Evolutionary conservation across 1,140 invertebrate genomes (phyloP), one percentile per base, ranked within the genome.

Genomic region (Caenorhabditis inopinata): DNA sequence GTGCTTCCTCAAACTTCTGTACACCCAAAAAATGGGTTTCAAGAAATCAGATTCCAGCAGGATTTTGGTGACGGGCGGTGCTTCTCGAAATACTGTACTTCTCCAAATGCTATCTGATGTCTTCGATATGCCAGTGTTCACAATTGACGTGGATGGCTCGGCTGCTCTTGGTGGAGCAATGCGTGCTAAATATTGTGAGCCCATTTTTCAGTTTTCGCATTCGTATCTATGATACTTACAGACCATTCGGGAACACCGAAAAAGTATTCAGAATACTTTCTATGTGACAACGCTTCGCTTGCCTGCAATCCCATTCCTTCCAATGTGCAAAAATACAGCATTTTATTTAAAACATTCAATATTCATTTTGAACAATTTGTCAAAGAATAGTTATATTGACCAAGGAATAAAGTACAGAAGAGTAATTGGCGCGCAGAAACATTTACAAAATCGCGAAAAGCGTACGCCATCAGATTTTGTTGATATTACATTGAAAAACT

Each of bases 91-190:
- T 48, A 27, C 21, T 0, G 46, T 32, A 21, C 21, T 83, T 0
- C 38, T 45, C 14, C 81, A 83, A 29, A 83, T 83, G 76, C 18
- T 83, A 5, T 78, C 81, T 23, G 80, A 83, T 38, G 81, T 83
- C 29, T 83, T 83, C 35, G 46, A 45, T 18, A 83, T 51, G 81
- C 12, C 21, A 2, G 83, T 83, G 14, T 79, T 51, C 23, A 82
- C 46, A 18, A 49, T 58, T 35, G 45, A 73, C 6, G 46, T 62
- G 1, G 73, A 45, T n/a, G 81, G 84, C n/a, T 82, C 83, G 1
- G 83, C 83, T 7, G 83, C 83, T 11, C 25, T 79, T 48, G 83
- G 83, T 12, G 80, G 80, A 58, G 83, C 83, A 46, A 73, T 83
- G 68, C 51, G 81, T 32, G 81, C 83, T 21, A 79, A 48, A 48